Evolutionary conservation across 2,888 invertebrate genomes (phyloP).

Genomic region (Cetonia aurata): DNA sequence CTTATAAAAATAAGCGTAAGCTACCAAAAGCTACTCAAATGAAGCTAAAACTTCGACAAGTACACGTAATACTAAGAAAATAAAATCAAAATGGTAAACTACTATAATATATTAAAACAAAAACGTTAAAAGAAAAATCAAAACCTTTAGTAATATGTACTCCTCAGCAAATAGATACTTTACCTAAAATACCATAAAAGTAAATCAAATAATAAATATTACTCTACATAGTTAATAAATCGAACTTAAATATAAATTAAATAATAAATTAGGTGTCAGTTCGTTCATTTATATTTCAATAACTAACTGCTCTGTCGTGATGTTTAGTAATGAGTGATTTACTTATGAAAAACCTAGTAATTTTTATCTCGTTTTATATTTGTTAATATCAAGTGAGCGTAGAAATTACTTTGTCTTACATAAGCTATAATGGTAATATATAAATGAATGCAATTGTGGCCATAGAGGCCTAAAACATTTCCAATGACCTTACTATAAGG

Average conservation of each 20-base stretch:
- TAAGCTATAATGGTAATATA: conserved; percentile 24
- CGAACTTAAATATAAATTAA: conserved; percentile 20
- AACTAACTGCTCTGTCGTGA: conserved; percentile 21
- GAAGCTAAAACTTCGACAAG: conserved; percentile 42
- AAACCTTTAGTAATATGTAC: conserved; percentile 3
- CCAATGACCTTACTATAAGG: conserved; percentile 70
- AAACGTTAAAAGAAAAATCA: not conserved
- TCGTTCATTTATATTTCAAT: conserved; percentile 29
- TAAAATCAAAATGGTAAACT: conserved; percentile 26
- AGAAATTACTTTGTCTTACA: conserved; percentile 35
- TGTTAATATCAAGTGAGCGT: not conserved
- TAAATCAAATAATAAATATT: conserved; percentile 22
- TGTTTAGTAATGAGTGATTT: conserved; percentile 17
- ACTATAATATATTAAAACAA: conserved; percentile 22
- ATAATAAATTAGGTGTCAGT: conserved; percentile 37
- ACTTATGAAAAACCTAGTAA: conserved; percentile 28
- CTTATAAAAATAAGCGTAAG: conserved; percentile 50
- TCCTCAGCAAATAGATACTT: conserved; percentile 17
- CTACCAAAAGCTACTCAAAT: conserved; percentile 46
- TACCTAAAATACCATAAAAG: conserved; percentile 33
- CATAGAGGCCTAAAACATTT: conserved; percentile 61
- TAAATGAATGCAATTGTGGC: conserved; percentile 47
- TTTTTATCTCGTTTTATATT: not conserved
- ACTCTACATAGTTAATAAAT: conserved; percentile 30
- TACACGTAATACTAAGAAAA: conserved; percentile 41